Evolutionary conservation across 2,113 vertebrate species (phyloP).

Genomic region (Ciconia boyciana): DNA sequence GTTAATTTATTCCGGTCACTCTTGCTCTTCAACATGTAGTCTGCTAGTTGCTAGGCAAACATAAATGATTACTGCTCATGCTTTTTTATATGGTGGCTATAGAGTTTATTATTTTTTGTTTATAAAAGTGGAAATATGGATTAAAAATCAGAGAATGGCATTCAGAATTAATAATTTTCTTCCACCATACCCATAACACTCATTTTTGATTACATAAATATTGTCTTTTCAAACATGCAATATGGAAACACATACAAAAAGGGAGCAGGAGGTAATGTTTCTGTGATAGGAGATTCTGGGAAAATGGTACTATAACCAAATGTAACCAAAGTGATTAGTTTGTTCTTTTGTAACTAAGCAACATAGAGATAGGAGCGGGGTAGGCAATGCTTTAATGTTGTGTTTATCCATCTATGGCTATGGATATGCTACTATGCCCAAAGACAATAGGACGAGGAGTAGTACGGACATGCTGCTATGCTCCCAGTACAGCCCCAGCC

Average conservation of each 20-base stretch:
- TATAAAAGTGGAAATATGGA: slow-evolving; percentile 32
- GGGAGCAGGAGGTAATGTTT: background rate
- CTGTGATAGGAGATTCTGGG: background rate
- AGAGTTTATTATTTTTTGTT: slow-evolving; percentile 64
- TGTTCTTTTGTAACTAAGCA: no score
- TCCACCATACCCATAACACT: background rate
- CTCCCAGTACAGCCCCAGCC: no score
- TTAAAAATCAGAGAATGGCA: slow-evolving; percentile 45
- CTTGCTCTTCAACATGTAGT: slow-evolving; percentile 61
- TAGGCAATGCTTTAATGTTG: no score
- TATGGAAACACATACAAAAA: slow-evolving; percentile 18
- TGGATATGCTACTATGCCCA: no score
- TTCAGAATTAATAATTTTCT: slow-evolving; percentile 9
- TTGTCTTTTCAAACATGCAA: background rate
- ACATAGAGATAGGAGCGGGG: no score
- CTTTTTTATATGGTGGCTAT: slow-evolving; percentile 57
- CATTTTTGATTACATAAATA: background rate
- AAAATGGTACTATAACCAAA: no score
- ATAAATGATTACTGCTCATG: slow-evolving; percentile 60
- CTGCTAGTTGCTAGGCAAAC: slow-evolving; percentile 72
- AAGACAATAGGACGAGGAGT: no score
- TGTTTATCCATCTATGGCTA: no score
- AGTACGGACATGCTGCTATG: no score
- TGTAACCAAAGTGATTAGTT: no score
- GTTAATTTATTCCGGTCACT: slow-evolving; percentile 71